These are phyloP conservation scores for Lydus trimaculatus DNA, from an alignment of 2,888 invertebrate genomes.

Conservation along the genomic window DNA sequence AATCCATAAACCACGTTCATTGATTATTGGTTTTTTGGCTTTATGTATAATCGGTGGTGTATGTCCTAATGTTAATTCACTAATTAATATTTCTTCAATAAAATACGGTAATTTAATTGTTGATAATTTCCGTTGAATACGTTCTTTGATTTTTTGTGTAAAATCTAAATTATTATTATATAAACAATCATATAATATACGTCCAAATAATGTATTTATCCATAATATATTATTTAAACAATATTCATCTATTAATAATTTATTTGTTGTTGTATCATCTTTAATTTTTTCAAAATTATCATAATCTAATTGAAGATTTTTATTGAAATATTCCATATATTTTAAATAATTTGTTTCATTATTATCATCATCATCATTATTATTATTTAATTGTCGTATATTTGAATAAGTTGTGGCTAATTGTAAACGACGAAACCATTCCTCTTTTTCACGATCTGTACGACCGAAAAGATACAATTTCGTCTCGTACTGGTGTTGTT, in stretches of 20 bases:
- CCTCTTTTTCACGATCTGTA: conserved; percentile 89
- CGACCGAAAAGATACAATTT: conserved; percentile 68
- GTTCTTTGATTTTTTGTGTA: conserved; percentile 73
- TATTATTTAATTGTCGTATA: conserved; percentile 12
- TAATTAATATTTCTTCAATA: conserved; percentile 82
- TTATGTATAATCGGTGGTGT: conserved; percentile 72
- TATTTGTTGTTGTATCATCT: not conserved
- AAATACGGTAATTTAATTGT: conserved; percentile 89
- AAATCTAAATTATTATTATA: conserved; percentile 75
- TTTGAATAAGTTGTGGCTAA: conserved; percentile 46
- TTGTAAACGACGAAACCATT: conserved; percentile 71
- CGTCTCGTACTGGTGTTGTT: no score
- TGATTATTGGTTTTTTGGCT: conserved; percentile 71
- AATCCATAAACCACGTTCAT: conserved; percentile 88
- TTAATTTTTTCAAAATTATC: not conserved
- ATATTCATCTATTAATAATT: not conserved
- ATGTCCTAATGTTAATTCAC: conserved; percentile 76
- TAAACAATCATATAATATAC: conserved; percentile 84
- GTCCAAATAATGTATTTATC: conserved; percentile 80
- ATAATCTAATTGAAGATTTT: not conserved
- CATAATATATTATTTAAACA: conserved; percentile 66
- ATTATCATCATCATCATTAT: conserved; percentile 27
- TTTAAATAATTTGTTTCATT: conserved; percentile 51
- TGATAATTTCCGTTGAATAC: conserved; percentile 85
- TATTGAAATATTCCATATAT: conserved; percentile 53